Evolutionary conservation across 2,888 invertebrate species (phyloP), one percentile per base, ranked within the genome.

Genomic region (Himalopsyche japonica): DNA sequence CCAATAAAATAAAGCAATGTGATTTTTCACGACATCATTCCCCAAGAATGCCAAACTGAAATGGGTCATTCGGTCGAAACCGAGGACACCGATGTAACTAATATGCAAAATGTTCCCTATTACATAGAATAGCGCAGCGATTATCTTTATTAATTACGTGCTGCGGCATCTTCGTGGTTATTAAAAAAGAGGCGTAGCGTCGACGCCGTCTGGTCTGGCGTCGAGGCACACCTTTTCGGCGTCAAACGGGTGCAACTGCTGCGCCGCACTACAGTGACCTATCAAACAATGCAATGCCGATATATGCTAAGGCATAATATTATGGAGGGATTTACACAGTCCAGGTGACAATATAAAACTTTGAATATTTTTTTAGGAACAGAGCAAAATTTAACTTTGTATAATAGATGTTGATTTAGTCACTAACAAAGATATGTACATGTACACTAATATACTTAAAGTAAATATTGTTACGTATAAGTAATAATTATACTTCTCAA

Each of bases 161-260:
- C 57, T 24, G 10, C 57, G 57, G 20, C 57, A 20, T 57, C 57
- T 15, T 24, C n/a, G 8, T 15, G 57, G 57, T 24, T 43, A 43
- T 43, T 43, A 43, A 43, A 43, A 12, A 3, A 43, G 57, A 18
- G 32, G 76, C 76, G 76, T n/a, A n/a, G 34, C 20, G 76, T 18
- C 30, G 76, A 82, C 82, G 82, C 82, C 82, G 77, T 48, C 82
- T 48, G 34, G 82, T 82, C 82, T 82, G 82, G 77, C 77, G 82
- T 77, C 77, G 49, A 20, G 77, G 64, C 77, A 20, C 57, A 77
- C 82, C 57, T 77, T 77, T n/a, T 48, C 32, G 43, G 30, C 32
- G 76, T 30, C 57, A 24, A 57, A 20, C 57, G 57, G 57, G 57
- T 57, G 57, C 57, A 57, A 20, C 10, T 24, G 57, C 57, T 57